Evolutionary conservation across 64 coral and sea anemone species (phyloP).

Genomic region (Hydrozoanthus tunicans): DNA sequence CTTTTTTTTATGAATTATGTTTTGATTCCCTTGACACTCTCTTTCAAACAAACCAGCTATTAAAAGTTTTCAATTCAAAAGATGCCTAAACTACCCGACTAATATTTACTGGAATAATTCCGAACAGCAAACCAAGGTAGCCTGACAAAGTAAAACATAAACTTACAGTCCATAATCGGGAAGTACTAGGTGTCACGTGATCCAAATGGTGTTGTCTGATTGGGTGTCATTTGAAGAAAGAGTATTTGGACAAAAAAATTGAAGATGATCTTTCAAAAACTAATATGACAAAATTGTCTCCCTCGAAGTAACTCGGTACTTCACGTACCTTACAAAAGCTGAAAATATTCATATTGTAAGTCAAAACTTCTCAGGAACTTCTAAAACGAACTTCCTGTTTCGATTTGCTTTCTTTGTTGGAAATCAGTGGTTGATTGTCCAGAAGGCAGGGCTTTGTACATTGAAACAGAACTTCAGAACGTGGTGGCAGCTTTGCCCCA

Average conservation of each 20-base stretch:
- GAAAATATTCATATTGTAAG: neutral
- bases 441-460: constrained; percentile 44
- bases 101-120: too few species aligned
- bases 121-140: too few species aligned
- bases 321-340: neutral
- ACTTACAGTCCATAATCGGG: too few species aligned
- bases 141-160: too few species aligned
- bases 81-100: too few species aligned
- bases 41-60: too few species aligned
- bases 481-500: constrained; percentile 22
- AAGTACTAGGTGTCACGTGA: too few species aligned
- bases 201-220: too few species aligned
- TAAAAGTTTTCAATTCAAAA: too few species aligned
- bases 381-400: neutral
- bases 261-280: neutral
- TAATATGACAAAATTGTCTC: neutral
- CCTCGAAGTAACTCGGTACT: too few species aligned
- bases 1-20: too few species aligned
- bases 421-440: constrained; percentile 20
- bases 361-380: neutral
- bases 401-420: constrained; percentile 38
- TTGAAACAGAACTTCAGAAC: constrained; percentile 48
- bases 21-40: too few species aligned
- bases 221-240: neutral
- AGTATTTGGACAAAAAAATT: neutral